A percentile compares a stretch with the other conserved stretches of the same genome.
phyloP scores from a whole-genome alignment of 2,113 vertebrate genomes.

The Salvelinus fontinalis region DNA sequence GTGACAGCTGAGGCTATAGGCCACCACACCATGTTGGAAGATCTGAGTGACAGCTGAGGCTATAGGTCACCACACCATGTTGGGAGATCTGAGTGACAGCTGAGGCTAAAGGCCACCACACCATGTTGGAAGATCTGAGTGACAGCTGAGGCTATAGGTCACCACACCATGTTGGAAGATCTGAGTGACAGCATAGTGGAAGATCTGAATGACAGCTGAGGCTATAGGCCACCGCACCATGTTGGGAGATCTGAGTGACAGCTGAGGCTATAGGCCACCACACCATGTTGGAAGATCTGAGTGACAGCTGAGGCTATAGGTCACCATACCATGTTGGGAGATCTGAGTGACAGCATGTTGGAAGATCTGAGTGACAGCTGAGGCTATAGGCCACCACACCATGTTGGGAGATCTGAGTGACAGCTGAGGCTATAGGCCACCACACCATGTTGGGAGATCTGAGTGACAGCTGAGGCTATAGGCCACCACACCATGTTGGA shows the following conservation, averaged over 20 bases:
- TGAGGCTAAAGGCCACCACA: no score
- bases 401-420: constrained; percentile 34
- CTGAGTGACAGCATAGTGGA: not conserved
- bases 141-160: constrained; percentile 22
- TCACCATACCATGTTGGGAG: no score
- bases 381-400: no score
- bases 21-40: not conserved
- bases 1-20: constrained; percentile 20
- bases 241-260: no score
- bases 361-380: constrained; percentile 38
- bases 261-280: no score
- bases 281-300: constrained; percentile 20
- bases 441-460: constrained; percentile 20
- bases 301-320: constrained; percentile 19
- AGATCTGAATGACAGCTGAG: constrained; percentile 38
- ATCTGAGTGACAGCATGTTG: not conserved
- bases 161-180: no score
- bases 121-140: constrained; percentile 24
- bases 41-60: constrained; percentile 34
- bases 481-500: not conserved
- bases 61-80: not conserved
- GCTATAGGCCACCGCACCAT: no score
- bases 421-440: not conserved
- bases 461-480: constrained; percentile 21
- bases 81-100: constrained; percentile 36